These are phyloP conservation scores for Terebella lapidaria DNA, from an alignment of 2,888 invertebrate genomes.

Conservation along the genomic window DNA sequence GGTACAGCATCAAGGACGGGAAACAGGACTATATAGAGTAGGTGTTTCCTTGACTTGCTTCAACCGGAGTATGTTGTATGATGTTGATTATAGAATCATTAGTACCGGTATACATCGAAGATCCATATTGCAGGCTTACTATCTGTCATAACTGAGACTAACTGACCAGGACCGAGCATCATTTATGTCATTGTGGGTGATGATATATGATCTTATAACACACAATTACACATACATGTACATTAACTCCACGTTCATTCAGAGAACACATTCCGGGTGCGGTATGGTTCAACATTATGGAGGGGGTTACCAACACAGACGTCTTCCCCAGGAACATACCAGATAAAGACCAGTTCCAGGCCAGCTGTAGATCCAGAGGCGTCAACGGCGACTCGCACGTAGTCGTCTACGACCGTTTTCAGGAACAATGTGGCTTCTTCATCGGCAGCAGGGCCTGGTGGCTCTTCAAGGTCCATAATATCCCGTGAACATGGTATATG, in stretches of 20 bases:
- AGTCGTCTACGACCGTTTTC: constrained; percentile 33
- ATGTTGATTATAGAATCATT: too few relatives aligned
- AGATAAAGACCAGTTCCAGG: constrained; percentile 24
- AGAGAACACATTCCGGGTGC: constrained; percentile 35
- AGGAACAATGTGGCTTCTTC: constrained; percentile 32
- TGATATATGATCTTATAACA: too few relatives aligned
- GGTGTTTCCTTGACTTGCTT: constrained; percentile 4
- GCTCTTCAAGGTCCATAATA: constrained; percentile 31
- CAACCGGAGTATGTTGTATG: too few relatives aligned
- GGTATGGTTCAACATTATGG: constrained; percentile 28
- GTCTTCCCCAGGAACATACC: constrained; percentile 33
- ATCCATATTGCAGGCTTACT: too few relatives aligned
- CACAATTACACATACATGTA: too few relatives aligned
- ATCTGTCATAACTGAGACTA: too few relatives aligned
- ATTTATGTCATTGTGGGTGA: too few relatives aligned
- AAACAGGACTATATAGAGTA: constrained; percentile 29
- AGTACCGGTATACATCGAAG: too few relatives aligned
- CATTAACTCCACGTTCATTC: too few relatives aligned
- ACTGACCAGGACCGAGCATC: too few relatives aligned
- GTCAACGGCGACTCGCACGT: constrained; percentile 28
- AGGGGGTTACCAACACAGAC: constrained; percentile 24
- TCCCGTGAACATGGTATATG: too few relatives aligned
- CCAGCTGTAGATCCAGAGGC: constrained; percentile 25
- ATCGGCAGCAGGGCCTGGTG: constrained; percentile 38
- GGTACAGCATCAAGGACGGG: constrained; percentile 30